phyloP scores from a whole-genome alignment of 2,888 invertebrate species.

The Parnassius mnemosyne region DNA sequence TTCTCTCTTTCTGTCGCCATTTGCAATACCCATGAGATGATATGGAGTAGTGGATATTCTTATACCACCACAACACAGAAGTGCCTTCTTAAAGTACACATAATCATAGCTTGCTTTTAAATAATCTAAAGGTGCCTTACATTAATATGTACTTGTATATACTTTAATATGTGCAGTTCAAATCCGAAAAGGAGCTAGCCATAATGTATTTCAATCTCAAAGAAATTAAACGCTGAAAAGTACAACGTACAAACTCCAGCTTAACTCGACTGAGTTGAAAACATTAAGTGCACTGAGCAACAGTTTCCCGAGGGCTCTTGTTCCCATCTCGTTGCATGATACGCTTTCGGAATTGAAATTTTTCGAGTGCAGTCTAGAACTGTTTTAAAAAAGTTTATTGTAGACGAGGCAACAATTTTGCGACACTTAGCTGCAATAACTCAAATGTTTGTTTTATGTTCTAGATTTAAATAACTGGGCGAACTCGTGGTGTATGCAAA shows the following conservation, averaged over 20 bases:
- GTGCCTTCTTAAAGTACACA: no score
- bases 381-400: conserved; percentile 12
- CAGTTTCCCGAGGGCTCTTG: conserved; percentile 20
- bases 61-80: no score
- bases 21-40: no score
- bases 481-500: no score
- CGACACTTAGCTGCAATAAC: neutral
- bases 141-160: no score
- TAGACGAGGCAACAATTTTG: conserved; percentile 6
- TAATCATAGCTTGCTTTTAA: no score
- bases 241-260: conserved; percentile 2
- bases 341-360: conserved; percentile 14
- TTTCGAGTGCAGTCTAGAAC: conserved; percentile 17
- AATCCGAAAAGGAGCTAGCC: no score
- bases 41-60: no score
- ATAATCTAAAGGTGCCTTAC: no score
- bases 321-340: conserved; percentile 5
- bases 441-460: neutral
- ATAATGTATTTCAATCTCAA: neutral
- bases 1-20: no score
- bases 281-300: conserved; percentile 13
- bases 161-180: no score
- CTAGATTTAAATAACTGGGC: no score
- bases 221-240: conserved; percentile 4
- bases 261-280: conserved; percentile 10